Base-by-base conservation (phyloP, 1,140 invertebrate species). In the Temnothorax nylanderi region DNA sequence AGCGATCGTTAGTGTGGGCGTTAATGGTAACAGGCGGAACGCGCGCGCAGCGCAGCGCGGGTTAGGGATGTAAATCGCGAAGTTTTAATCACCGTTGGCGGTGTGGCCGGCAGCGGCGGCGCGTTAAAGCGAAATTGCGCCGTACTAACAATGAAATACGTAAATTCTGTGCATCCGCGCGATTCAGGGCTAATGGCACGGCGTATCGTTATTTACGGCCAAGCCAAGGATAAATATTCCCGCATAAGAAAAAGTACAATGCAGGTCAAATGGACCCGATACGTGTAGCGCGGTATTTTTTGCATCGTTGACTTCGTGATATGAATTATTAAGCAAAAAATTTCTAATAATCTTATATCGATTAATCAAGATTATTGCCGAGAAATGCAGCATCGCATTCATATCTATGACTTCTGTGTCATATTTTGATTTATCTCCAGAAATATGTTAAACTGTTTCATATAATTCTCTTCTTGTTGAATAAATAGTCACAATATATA, bases 51-150 rank as follows among this genome's bases (percentile, higher is more conserved):
- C 64, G 78, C 44, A 37, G 54, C 67, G 69, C 80, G 69, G 80
- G 80, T 82, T 82, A 82, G 80, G 80, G 80, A 84, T 84, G 80
- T 84, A 84, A 84, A 84, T 84, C 80, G 80, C 69, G 41, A 84
- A 84, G 80, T 84, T 84, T 84, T 84, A 84, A 84, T 84, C 69
- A 84, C 69, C 80, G 80, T 32, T 75, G 80, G 54, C 69, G 80
- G 54, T 84, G 69, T 72, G 80, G 69, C 69, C 69, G 69, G 80
- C 62, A 84, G 80, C 80, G 56, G 80, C 80, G 80, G 80, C 80
- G 54, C 80, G 80, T 84, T 84, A 84, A 84, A 84, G 69, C 80
- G 80, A 75, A 84, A 84, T 84, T 84, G 80, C 80, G 80, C 80
- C 41, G 69, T 84, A 75, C 80, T 84, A 84, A 84, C 80, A 84